Base-by-base conservation (phyloP, 2,113 vertebrate species). In the Leiothrix lutea region DNA sequence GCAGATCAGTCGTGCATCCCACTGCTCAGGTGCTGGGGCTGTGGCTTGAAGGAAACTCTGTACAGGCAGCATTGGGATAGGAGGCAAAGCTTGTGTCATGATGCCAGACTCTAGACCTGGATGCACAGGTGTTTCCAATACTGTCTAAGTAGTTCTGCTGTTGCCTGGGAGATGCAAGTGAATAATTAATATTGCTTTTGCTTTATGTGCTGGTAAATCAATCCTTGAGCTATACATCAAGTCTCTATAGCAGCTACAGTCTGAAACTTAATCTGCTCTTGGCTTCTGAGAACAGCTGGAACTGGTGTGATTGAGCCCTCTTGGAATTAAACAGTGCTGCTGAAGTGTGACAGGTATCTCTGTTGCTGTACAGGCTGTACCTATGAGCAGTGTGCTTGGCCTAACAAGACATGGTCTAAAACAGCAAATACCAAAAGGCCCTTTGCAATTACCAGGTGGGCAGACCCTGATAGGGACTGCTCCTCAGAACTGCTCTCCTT, bases 141-240 rank as follows among this genome's bases (percentile, higher is more conserved):
- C 62, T 50, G 13, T 66, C 61, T 80, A 26, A 89, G 28, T 35
- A 86, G 71, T 42, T 85, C 38, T 83, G 40, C 72, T 92, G 71
- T 88, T 84, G 86, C 73, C 89, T 86, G 56, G 87, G 79, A 66
- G 88, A 75, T 35, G 29, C 22, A 65, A 36, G 38, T 97, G 60
- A 97, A 95, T 97, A 94, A 96, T 97, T 95, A 78, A 97, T 88
- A 67, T 1, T 77, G 57, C 75, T 87, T 82, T 70, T 95, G 44
- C 44, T 73, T 82, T 83, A 44, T 65, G 50, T 87, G 48, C 62
- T 89, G 57, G 84, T 95, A 90, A 95, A 44, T 51, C 31, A 86
- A 96, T 91, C 72, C 83, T 74, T 36, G 66, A 23, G 31, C 74
- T 88, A 42, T 71, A 35, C 71, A 29, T 58, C 0, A 0, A 78